These are phyloP conservation scores for Oplegnathus fasciatus DNA, from an alignment of 2,113 vertebrate species.

Conservation along the genomic window DNA sequence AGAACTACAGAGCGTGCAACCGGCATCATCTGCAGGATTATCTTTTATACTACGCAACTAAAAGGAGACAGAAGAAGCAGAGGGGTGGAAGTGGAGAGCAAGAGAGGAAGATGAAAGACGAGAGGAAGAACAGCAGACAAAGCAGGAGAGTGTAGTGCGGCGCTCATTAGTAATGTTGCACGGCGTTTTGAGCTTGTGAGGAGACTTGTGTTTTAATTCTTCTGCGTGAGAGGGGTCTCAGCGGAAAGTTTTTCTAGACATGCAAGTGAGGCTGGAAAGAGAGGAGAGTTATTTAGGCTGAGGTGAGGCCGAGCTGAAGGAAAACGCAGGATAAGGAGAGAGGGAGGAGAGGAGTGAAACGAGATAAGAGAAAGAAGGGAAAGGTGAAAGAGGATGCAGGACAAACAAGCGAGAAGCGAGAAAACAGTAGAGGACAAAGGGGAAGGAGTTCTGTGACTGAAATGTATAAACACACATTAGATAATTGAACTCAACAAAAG, in stretches of 20 bases:
- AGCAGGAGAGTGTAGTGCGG: conserved; percentile 21
- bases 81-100: conserved; percentile 13
- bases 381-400: conserved; percentile 12
- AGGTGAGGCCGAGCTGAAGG: background rate
- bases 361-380: conserved; percentile 21
- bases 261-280: conserved; percentile 22
- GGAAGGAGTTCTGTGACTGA: conserved; percentile 17
- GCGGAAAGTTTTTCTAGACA: conserved; percentile 39
- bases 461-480: conserved; percentile 32
- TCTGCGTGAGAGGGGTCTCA: conserved; percentile 28
- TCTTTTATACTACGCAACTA: conserved; percentile 22
- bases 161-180: conserved; percentile 61
- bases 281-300: background rate
- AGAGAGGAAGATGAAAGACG: conserved; percentile 37
- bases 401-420: background rate
- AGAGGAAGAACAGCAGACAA: conserved; percentile 23
- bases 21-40: conserved; percentile 40
- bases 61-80: conserved; percentile 25
- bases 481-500: conserved; percentile 28
- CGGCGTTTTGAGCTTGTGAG: conserved; percentile 36
- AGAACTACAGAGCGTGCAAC: conserved; percentile 33
- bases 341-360: background rate
- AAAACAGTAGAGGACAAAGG: conserved; percentile 15
- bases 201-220: conserved; percentile 42
- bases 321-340: background rate